phyloP scores from a whole-genome alignment of 2,888 invertebrate species.

The Clivina fossor region DNA sequence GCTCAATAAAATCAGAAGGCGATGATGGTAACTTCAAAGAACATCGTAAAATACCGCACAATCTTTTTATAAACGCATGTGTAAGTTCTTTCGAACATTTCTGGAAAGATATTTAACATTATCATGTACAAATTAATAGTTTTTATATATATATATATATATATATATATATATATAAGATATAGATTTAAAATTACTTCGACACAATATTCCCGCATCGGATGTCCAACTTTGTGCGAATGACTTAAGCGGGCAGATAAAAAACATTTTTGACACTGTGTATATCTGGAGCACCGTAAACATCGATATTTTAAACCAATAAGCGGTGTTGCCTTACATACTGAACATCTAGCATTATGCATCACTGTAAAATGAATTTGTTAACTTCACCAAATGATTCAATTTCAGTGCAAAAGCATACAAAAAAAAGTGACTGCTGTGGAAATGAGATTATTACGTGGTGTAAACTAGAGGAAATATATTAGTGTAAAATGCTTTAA shows the following conservation, averaged over 20 bases:
- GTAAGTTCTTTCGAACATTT: constrained; percentile 38
- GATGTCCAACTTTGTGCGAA: constrained; percentile 67
- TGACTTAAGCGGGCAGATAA: constrained; percentile 61
- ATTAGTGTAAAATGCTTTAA: too few relatives aligned
- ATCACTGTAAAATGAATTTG: constrained; percentile 49
- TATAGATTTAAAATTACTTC: too few relatives aligned
- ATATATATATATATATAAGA: too few relatives aligned
- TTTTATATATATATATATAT: too few relatives aligned
- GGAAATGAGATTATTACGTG: neutral
- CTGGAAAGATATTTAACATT: constrained; percentile 39
- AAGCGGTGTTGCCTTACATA: constrained; percentile 61
- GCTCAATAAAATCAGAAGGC: constrained; percentile 42
- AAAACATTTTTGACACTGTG: constrained; percentile 70
- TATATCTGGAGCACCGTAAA: constrained; percentile 64
- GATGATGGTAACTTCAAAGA: constrained; percentile 39
- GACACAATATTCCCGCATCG: constrained; percentile 65
- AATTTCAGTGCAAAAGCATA: too few relatives aligned
- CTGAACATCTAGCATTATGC: constrained; percentile 63
- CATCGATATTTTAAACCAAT: constrained; percentile 66
- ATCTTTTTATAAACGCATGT: constrained; percentile 45
- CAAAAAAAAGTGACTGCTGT: too few relatives aligned
- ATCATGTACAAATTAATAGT: too few relatives aligned
- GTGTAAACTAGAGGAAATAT: too few relatives aligned
- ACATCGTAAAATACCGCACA: constrained; percentile 46
- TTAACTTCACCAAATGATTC: too few relatives aligned